Percentiles rank a stretch among this genome's conserved stretches.
Conservation (phyloP, 2,797 vertebrate species). For the Tangara arthus region DNA sequence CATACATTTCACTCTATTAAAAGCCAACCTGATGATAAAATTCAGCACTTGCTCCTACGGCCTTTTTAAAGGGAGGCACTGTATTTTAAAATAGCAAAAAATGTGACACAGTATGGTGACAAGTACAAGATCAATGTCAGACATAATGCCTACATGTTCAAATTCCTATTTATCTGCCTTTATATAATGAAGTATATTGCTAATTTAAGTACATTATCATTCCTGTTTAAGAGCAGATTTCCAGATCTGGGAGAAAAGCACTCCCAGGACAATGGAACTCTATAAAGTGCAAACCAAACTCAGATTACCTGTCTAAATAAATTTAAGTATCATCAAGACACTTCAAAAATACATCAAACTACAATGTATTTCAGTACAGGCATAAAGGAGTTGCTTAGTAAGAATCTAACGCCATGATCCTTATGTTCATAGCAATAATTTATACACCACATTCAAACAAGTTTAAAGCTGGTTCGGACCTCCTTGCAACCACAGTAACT, state of each 20-base stretch:
- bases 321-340: not conserved
- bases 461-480: not conserved
- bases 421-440: not conserved
- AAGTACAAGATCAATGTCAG: conserved; percentile 51
- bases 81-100: conserved; percentile 41
- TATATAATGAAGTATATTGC: not conserved
- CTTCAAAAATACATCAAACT: not conserved
- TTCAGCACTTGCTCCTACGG: conserved; percentile 45
- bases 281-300: not conserved
- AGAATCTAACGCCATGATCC: not conserved
- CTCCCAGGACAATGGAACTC: not conserved
- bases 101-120: conserved; percentile 38
- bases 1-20: conserved; percentile 24
- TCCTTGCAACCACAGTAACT: not conserved
- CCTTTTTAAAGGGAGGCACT: conserved; percentile 8
- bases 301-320: not conserved
- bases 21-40: conserved; percentile 31
- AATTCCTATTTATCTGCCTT: conserved; percentile 23
- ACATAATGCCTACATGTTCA: not conserved
- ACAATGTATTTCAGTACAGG: not conserved
- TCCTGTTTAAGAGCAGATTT: not conserved
- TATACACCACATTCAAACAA: not conserved
- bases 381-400: not conserved
- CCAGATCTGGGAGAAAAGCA: not conserved
- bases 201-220: not conserved